Conservation (phyloP, 2,888 invertebrate species). For the Pterostichus madidus region DNA sequence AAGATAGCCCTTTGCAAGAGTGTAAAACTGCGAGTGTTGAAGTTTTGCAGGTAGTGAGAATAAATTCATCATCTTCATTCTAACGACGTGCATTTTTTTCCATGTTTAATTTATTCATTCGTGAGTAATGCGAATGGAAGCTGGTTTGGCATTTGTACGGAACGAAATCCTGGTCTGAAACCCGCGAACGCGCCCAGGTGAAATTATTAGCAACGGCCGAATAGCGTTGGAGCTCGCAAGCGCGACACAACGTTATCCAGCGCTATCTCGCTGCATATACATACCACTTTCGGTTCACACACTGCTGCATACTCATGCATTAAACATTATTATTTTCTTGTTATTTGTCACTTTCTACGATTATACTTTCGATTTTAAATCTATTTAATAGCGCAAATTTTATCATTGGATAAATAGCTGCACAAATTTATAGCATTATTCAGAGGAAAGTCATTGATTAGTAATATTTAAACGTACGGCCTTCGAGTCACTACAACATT, state of each 20-base stretch:
- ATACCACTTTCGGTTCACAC: conserved; percentile 32
- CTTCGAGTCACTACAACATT: conserved; percentile 1
- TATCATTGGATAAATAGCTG: neutral
- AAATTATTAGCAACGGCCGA: conserved; percentile 2
- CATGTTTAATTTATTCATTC: too few species aligned
- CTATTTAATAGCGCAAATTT: too few species aligned
- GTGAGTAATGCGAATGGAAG: conserved; percentile 22
- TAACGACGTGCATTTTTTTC: too few species aligned
- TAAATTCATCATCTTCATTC: too few species aligned
- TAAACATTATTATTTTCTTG: conserved; percentile 42
- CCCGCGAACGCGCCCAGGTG: conserved; percentile 29
- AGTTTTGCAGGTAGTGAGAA: too few species aligned
- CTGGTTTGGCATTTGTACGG: neutral
- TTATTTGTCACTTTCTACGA: conserved; percentile 42
- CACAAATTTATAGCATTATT: neutral
- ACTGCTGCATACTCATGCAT: conserved; percentile 19
- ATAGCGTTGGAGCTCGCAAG: too few species aligned
- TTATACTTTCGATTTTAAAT: conserved; percentile 14
- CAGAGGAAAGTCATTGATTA: conserved; percentile 28
- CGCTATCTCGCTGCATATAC: neutral
- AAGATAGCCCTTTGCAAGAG: too few species aligned
- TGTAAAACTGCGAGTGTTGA: too few species aligned
- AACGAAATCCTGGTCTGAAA: too few species aligned
- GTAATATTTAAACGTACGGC: conserved; percentile 24
- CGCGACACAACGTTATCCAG: too few species aligned